Evolutionary conservation across 1,140 invertebrate species (phyloP), one percentile per base, ranked within the genome.

Genomic region (Anastatus disparis): DNA sequence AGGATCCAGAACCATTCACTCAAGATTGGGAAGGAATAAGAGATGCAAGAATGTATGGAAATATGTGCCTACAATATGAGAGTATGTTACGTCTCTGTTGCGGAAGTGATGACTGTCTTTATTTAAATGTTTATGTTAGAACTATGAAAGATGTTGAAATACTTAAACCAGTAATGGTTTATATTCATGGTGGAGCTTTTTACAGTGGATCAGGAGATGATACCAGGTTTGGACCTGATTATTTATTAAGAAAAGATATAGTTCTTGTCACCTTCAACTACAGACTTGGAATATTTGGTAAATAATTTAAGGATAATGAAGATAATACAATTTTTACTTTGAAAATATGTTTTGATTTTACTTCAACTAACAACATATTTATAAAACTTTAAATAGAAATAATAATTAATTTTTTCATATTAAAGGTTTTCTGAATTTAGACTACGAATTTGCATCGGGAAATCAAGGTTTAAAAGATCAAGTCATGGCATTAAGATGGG

Each of bases 81-180:
- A 24, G 53, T 0, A 13, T 77, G 0, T 69, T 61, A 0, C 66
- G 52, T 0, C 2, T 52, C 35, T 10, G 78, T 6, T 0, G 56
- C 0, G 84, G 84, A 0, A 70, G 71, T 61, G 92, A 94, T 85
- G 94, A 97, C 79, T 96, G n/a, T n/a, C n/a, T n/a, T n/a, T n/a
- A n/a, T n/a, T n/a, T n/a, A n/a, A n/a, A n/a, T n/a, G n/a, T n/a
- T 2, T 94, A 92, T 78, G 91, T 92, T 15, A 90, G 91, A 67
- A 42, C 71, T n/a, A 74, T 82, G 52, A 72, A 73, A n/a, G 8
- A 22, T 4, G 4, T 13, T 38, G 35, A n/a, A 2, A 44, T 2
- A 7, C 70, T 2, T 4, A 10, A 59, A n/a, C 89, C 92, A 0
- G 91, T 93, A 0, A 87, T 93, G 81, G 86, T 93, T 2, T 93